These are phyloP conservation scores for Nesoenas mayeri DNA, from an alignment of 2,113 vertebrate genomes.

Conservation along the genomic window DNA sequence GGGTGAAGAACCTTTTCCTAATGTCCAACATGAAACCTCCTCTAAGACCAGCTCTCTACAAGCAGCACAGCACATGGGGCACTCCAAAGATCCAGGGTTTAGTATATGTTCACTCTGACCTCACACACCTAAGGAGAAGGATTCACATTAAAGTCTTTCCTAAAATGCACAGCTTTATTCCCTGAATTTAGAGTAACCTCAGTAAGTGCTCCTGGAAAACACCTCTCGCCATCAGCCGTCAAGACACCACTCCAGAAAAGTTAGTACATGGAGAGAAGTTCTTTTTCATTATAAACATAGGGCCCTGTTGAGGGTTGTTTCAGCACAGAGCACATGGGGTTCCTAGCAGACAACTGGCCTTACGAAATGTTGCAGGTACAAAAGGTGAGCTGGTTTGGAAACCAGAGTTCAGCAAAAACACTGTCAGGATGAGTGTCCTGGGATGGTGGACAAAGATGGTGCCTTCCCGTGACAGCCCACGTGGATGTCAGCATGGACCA, in stretches of 20 bases:
- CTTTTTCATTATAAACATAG: background rate
- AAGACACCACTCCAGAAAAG: accelerated
- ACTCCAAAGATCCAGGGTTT: background rate
- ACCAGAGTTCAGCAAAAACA: background rate
- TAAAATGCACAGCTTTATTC: background rate
- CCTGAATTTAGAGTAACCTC: background rate
- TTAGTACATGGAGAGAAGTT: background rate
- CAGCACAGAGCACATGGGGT: background rate
- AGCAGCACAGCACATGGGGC: background rate
- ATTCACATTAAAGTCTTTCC: background rate
- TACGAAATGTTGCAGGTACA: background rate
- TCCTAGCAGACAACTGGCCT: accelerated
- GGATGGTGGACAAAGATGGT: background rate
- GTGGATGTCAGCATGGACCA: accelerated
- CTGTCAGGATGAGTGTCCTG: background rate
- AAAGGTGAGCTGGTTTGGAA: background rate
- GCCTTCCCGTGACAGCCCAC: background rate
- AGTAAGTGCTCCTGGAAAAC: background rate
- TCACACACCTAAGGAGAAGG: background rate
- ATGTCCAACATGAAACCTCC: too few relatives aligned
- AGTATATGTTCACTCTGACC: accelerated
- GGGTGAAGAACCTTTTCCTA: too few relatives aligned
- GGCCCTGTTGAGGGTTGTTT: background rate
- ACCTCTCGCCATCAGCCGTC: background rate
- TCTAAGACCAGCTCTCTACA: background rate